Conservation (phyloP, 2,888 invertebrate genomes). For the Ornithoptera priamus region DNA sequence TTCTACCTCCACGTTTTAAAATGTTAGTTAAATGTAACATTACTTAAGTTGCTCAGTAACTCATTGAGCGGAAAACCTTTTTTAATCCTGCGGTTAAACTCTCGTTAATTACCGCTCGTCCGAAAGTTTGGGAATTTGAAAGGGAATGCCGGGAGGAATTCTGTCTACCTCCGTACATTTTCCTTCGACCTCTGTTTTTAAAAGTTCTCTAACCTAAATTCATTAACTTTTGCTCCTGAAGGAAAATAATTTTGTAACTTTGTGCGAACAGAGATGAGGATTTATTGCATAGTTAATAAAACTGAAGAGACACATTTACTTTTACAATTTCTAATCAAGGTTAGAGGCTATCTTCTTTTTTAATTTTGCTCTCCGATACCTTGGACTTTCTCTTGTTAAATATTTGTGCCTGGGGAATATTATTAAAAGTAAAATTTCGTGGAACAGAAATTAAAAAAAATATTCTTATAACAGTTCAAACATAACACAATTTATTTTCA, state of each 20-base stretch:
- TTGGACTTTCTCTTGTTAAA: too few species aligned
- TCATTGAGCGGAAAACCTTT: background rate
- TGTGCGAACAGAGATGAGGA: slow-evolving; percentile 4
- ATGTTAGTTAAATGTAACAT: too few species aligned
- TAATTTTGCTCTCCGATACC: too few species aligned
- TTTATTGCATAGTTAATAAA: slow-evolving; percentile 10
- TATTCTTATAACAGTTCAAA: too few species aligned
- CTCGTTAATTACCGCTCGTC: slow-evolving; percentile 11
- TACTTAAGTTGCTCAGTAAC: too few species aligned
- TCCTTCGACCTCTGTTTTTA: background rate
- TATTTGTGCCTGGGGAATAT: too few species aligned
- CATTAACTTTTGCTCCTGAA: background rate
- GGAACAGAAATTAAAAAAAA: too few species aligned
- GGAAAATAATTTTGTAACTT: background rate
- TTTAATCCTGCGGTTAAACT: background rate
- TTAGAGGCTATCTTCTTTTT: too few species aligned
- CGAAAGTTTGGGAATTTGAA: slow-evolving; percentile 6
- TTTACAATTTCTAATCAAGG: too few species aligned
- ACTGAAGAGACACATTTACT: background rate
- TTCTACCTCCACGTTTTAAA: too few species aligned
- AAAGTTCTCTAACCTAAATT: slow-evolving; percentile 1
- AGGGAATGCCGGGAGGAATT: background rate
- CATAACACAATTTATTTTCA: too few species aligned
- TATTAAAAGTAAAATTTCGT: too few species aligned
- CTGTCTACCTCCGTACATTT: background rate